Evolutionary conservation across 2,888 invertebrate species (phyloP), one percentile per base, ranked within the genome.

Genomic region (Sarcophaga rosellei): DNA sequence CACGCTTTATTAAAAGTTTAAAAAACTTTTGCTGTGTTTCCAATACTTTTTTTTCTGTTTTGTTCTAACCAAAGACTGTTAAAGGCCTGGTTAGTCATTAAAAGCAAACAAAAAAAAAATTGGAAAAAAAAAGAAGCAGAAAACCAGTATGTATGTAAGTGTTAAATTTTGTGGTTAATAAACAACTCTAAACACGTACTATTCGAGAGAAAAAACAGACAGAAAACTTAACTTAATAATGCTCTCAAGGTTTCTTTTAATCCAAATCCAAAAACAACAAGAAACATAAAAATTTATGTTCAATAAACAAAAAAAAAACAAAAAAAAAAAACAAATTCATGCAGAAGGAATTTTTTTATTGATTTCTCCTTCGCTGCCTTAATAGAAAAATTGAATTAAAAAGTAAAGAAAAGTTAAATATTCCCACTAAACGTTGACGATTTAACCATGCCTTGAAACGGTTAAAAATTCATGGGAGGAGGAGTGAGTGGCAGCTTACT

Each of bases 121-220:
- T 35, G 35, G 35, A 35, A 35, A 35, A 8, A 8, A 35, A 35
- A 35, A 35, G 10, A 35, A 35, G 8, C 35, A 35, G 35, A 35
- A 35, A 35, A 35, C 35, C 35, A 35, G 35, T 35, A 35, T 3
- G n/a, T 23, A 69, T 78, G 62, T 72, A 76, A 83, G 83, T 84
- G 80, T 81, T 86, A 86, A 80, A 80, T 83, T 83, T 80, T 83
- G 86, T 86, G 86, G 80, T 86, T 86, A 86, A 86, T 86, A 83
- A 83, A 77, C 74, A 86, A 83, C 83, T 65, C 83, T 62, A 69
- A 59, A 83, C 86, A 86, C 86, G 86, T 86, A 86, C 83, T 45
- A 68, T 73, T 66, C 25, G 44, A 66, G 44, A 66, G 57, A 76
- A 72, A 72, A 57, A 25, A 57, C 20, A 79, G 53, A 76, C 12